Base-by-base conservation (phyloP, 2,888 invertebrate genomes). In the Trisateles emortualis region DNA sequence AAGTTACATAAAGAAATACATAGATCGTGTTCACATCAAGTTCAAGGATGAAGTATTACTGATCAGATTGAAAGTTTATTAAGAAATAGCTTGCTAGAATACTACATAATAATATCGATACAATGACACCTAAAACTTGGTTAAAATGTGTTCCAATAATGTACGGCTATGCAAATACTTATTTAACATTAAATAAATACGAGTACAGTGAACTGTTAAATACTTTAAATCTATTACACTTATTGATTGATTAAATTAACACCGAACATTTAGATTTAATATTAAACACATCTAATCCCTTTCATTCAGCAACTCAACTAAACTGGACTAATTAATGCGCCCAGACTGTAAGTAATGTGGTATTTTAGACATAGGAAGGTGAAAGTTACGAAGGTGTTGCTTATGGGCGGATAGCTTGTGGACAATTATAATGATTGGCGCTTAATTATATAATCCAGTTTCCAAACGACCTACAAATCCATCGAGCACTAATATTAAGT, bases 221-320 rank as follows among this genome's bases (percentile, higher is more conserved):
- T 42, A 19, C 33, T 29, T 55, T 33, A 24, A 29, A 30, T 50
- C 17, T 36, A 36, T 46, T 55, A 60, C 38, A 63, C 46, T 52
- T 45, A 45, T 44, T 55, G 30, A 57, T 33, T 54, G 44, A 43
- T 36, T 43, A 64, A 76, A 64, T 58, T 57, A 78, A 79, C 76
- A 79, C 43, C 64, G 50, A 80, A 70, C 72, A 76, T 65, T 71
- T 62, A 57, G 64, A 68, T 52, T 3, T 41, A 45, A 40, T 45
- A 42, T 32, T 38, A 38, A n/a, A 46, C 29, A 26, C 36, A 30
- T 38, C n/a, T 13, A 13, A 19, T 39, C 8, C 22, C 36, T 30
- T 22, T 22, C 38, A 11, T 36, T n/a, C 30, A 30, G 30, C 11
- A 39, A 19, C 16, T 8, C 24, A 36, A 22, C 16, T 16, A 16